Evolutionary conservation across 2,113 vertebrate species (phyloP), one percentile per base, ranked within the genome.

Genomic region (Sinocyclocheilus maitianheensis): DNA sequence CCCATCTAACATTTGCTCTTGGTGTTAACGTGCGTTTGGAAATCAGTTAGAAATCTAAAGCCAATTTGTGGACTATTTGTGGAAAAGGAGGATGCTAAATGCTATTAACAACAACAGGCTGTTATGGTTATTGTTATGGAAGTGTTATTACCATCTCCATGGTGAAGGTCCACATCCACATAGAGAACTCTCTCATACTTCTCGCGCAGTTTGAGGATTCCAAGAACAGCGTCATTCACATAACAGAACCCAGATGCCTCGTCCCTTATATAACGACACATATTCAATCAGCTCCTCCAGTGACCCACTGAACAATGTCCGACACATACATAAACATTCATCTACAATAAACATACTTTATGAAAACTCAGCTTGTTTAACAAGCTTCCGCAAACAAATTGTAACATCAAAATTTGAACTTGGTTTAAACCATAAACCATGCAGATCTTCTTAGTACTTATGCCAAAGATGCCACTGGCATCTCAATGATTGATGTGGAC

Each of bases 201-300:
- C 94, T 96, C 95, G 76, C 96, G 95, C 87, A 99, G 95, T 65
- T 91, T 95, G 88, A 99, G 95, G 93, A 99, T 99, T 62, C 98
- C 98, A 93, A 99, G 87, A 88, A 99, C 98, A 5, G 96, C 97
- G 0, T 99, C 97, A 5, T 99, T 99, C 90, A 99, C 94, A 76
- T 99, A 99, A 91, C 98, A 99, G 92, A 99, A 99, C 62, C 98
- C 98, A 46, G 98, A 99, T 3, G 98, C 98, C 93, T 99, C 97
- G 55, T 99, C 98, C 88, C 97, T 98, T 1, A 80, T 12, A 84
- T 62, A 82, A 74, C 79, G 62, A 80, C 77, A 87, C 55, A 84
- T 46, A 46, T 24, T 74, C 18, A 76, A 58, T 72, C 24, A 83
- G 79, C 40, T 81, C 62, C 40, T 67, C 81, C 43, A 82, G 62